Evolutionary conservation across 1,140 invertebrate genomes (phyloP).

Genomic region (Drosophila arizonae): DNA sequence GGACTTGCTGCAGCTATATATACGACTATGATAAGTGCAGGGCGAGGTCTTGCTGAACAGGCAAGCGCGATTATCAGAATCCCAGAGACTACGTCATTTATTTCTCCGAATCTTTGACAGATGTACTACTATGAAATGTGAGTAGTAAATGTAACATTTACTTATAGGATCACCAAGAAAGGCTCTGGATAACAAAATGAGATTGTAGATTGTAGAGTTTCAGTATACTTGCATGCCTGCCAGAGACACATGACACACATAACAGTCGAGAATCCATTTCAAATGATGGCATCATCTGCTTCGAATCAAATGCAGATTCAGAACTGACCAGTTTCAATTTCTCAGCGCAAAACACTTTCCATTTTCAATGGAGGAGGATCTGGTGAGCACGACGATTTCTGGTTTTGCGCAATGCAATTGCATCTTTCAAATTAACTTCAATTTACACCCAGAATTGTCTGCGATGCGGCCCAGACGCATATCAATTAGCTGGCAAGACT

Average conservation of each 20-base stretch:
- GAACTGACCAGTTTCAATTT: conserved; percentile 5
- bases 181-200: not conserved
- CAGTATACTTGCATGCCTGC: not conserved
- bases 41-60: too few relatives aligned
- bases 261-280: not conserved
- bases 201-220: too few relatives aligned
- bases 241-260: conserved; percentile 1
- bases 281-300: conserved; percentile 21
- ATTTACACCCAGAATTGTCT: conserved; percentile 54
- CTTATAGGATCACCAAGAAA: not conserved
- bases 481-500: conserved; percentile 66
- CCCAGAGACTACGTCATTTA: not conserved
- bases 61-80: not conserved
- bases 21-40: too few relatives aligned
- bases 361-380: conserved; percentile 9
- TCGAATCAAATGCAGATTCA: not conserved
- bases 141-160: too few relatives aligned
- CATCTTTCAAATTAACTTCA: conserved; percentile 71
- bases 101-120: not conserved
- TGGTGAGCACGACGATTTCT: not conserved
- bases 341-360: conserved; percentile 39
- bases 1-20: too few relatives aligned
- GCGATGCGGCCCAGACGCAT: conserved; percentile 33
- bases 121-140: too few relatives aligned
- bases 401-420: conserved; percentile 64